Conservation (phyloP, 2,888 invertebrate genomes). For the Stramonita haemastoma region DNA sequence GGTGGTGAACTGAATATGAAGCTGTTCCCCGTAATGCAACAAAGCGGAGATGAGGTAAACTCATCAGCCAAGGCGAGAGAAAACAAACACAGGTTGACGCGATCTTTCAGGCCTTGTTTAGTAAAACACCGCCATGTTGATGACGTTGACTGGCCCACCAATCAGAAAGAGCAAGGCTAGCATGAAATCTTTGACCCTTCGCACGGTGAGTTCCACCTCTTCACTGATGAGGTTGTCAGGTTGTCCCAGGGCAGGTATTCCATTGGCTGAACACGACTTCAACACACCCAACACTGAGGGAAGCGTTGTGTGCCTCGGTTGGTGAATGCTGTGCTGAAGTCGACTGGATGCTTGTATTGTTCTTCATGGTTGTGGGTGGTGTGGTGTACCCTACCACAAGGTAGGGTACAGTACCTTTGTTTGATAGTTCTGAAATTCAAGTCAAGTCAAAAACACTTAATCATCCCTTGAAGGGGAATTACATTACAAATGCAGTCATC, state of each 20-base stretch:
- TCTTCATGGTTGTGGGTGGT: too few species aligned
- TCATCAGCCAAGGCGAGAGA: neutral
- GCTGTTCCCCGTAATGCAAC: neutral
- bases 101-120: constrained; percentile 1
- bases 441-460: too few species aligned
- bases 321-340: too few species aligned
- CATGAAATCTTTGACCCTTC: neutral
- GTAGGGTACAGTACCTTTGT: too few species aligned
- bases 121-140: constrained; percentile 24
- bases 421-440: too few species aligned
- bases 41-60: neutral
- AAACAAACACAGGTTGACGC: constrained; percentile 17
- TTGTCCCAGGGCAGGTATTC: neutral
- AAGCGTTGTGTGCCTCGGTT: neutral
- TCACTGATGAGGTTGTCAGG: neutral
- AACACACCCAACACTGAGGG: neutral
- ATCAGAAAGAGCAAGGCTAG: neutral
- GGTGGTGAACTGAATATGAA: neutral
- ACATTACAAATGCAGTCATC: too few species aligned
- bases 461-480: too few species aligned
- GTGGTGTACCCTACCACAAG: too few species aligned
- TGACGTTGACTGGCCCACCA: constrained; percentile 10
- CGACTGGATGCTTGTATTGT: too few species aligned
- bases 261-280: constrained; percentile 7
- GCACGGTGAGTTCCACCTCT: neutral